Conservation (phyloP, 2,113 vertebrate species). For the Nymphicus hollandicus region DNA sequence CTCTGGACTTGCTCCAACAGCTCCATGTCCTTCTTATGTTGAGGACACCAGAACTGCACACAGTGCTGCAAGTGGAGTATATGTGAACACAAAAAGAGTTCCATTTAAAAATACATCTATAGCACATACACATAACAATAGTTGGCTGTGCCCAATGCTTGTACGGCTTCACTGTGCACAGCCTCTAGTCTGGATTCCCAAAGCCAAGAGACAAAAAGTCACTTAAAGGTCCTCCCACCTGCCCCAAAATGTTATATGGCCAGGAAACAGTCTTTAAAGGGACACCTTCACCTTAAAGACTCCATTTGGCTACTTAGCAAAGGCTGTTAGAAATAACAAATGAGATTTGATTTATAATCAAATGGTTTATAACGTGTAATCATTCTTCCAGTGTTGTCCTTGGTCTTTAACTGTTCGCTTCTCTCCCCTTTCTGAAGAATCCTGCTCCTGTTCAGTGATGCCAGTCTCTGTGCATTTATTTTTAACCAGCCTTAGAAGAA, state of each 20-base stretch:
- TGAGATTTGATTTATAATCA: neutral
- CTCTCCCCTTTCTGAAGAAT: neutral
- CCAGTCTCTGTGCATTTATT: neutral
- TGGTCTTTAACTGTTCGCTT: neutral
- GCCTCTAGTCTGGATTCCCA: neutral
- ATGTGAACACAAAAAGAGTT: neutral
- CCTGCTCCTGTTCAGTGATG: neutral
- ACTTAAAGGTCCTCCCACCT: neutral
- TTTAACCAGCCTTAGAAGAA: constrained; percentile 5
- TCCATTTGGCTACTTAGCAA: neutral
- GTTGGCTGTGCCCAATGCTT: neutral
- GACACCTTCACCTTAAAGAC: neutral
- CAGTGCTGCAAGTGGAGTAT: neutral
- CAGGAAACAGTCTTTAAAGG: neutral
- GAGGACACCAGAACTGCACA: neutral
- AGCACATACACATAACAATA: neutral
- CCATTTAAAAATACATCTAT: neutral
- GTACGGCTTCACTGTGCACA: rapidly evolving
- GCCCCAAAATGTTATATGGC: neutral
- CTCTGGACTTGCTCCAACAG: neutral
- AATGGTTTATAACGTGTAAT: neutral
- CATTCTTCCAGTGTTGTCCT: neutral
- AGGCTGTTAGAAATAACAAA: neutral
- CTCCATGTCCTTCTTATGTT: neutral
- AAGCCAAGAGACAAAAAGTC: neutral